Evolutionary conservation across 1,140 invertebrate genomes (phyloP).

Genomic region (Diploscapter pachys): DNA sequence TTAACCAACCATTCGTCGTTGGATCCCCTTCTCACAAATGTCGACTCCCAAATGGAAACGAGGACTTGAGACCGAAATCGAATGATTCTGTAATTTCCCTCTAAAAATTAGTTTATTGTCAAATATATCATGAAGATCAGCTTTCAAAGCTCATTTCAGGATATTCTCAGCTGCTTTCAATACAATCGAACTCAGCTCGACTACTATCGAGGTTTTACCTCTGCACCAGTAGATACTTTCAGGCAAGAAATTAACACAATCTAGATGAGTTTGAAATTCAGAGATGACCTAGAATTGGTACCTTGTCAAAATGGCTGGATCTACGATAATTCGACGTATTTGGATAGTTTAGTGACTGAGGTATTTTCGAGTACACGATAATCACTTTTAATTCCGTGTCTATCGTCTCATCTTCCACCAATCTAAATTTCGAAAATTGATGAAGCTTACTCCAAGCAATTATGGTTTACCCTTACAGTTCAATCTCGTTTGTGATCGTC

Average conservation of each 20-base stretch:
- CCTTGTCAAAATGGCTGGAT: slow-evolving; percentile 63
- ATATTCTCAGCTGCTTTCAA: slow-evolving; percentile 27
- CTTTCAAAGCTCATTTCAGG: slow-evolving; percentile 1
- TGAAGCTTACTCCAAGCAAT: too few species aligned
- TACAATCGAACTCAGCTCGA: slow-evolving; percentile 44
- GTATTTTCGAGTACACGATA: slow-evolving; percentile 44
- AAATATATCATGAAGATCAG: too few species aligned
- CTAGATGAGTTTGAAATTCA: slow-evolving; percentile 60
- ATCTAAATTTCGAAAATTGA: too few species aligned
- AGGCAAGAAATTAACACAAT: slow-evolving; percentile 9
- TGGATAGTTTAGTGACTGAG: slow-evolving; percentile 61
- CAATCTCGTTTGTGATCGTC: slow-evolving; percentile 69
- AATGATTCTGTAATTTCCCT: too few species aligned
- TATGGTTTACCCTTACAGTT: slow-evolving; percentile 61
- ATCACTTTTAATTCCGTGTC: too few species aligned
- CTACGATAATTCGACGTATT: slow-evolving; percentile 64
- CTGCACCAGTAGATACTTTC: slow-evolving; percentile 18
- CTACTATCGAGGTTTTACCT: slow-evolving; percentile 39
- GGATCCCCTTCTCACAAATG: slow-evolving; percentile 79
- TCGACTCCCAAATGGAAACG: slow-evolving; percentile 30
- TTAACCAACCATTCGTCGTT: slow-evolving; percentile 74
- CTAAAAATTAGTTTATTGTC: too few species aligned
- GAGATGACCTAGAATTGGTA: slow-evolving; percentile 31
- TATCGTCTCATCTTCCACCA: too few species aligned
- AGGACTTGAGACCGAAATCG: slow-evolving; percentile 20